Percentiles rank a stretch among this genome's conserved stretches.
phyloP scores from a whole-genome alignment of 2,888 invertebrate genomes.

The Tineola bisselliella region DNA sequence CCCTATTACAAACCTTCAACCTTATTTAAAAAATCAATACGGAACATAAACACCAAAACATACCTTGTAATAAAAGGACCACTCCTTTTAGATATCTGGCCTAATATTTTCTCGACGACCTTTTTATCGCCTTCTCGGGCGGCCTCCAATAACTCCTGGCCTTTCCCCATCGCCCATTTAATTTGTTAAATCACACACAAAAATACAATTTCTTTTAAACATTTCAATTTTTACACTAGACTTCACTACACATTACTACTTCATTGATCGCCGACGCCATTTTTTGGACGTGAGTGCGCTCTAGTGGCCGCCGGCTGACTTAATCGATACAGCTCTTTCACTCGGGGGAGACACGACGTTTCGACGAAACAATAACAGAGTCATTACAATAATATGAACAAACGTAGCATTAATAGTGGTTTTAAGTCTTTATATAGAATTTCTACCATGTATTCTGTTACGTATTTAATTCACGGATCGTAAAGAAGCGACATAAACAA shows the following conservation, averaged over 20 bases:
- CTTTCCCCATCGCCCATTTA: slow-evolving; percentile 87
- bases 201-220: slow-evolving; percentile 53
- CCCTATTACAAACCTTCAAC: too few relatives aligned
- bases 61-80: slow-evolving; percentile 94
- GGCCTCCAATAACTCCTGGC: slow-evolving; percentile 95
- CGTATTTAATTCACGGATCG: background rate
- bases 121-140: slow-evolving; percentile 91
- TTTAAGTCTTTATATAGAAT: background rate
- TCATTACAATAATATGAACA: background rate
- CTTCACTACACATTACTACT: slow-evolving; percentile 66
- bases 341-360: background rate
- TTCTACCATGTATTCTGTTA: background rate
- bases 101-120: slow-evolving; percentile 90
- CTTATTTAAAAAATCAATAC: background rate
- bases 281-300: slow-evolving; percentile 67
- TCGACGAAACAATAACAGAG: background rate
- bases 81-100: slow-evolving; percentile 89
- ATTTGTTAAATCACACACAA: slow-evolving; percentile 48
- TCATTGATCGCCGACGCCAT: slow-evolving; percentile 84
- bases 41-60: slow-evolving; percentile 30
- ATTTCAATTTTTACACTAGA: slow-evolving; percentile 63
- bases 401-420: background rate
- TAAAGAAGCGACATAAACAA: background rate
- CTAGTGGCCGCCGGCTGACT: slow-evolving; percentile 47
- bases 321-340: slow-evolving; percentile 37